A percentile compares a stretch with the other conserved stretches of the same genome.
phyloP scores from a whole-genome alignment of 2,113 vertebrate species.

The Corydoras maculifer region DNA sequence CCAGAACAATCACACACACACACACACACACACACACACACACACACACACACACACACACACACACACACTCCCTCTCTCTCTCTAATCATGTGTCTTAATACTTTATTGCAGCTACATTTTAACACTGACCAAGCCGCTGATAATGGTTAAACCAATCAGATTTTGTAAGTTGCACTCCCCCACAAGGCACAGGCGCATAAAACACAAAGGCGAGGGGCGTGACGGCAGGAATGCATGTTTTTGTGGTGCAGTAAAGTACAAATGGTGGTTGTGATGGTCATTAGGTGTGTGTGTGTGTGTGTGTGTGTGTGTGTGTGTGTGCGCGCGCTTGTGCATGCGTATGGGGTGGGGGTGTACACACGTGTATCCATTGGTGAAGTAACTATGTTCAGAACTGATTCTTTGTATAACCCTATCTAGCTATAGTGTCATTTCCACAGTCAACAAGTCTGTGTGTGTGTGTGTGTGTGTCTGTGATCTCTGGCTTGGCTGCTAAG shows the following conservation, averaged over 20 bases:
- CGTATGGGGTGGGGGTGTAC: background rate
- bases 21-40: conserved; percentile 10
- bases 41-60: conserved; percentile 7
- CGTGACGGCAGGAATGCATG: background rate
- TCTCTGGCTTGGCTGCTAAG: background rate
- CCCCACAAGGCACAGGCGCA: background rate
- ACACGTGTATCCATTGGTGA: background rate
- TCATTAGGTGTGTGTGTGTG: background rate
- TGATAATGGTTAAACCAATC: conserved; percentile 48
- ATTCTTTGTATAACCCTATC: too few relatives aligned
- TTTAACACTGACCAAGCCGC: conserved; percentile 15
- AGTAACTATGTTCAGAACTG: background rate
- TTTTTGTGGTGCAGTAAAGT: background rate
- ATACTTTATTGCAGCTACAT: background rate
- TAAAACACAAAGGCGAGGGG: background rate
- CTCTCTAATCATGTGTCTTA: background rate
- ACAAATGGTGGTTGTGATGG: background rate
- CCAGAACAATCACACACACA: background rate
- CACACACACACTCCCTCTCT: background rate
- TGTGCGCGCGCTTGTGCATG: background rate
- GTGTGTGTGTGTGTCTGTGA: background rate
- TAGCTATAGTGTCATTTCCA: too few relatives aligned
- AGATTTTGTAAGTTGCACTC: conserved; percentile 41
- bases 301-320: background rate
- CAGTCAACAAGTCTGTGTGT: background rate